These are phyloP conservation scores for Callaeas wilsoni DNA, from an alignment of 2,113 vertebrate species.

Conservation along the genomic window DNA sequence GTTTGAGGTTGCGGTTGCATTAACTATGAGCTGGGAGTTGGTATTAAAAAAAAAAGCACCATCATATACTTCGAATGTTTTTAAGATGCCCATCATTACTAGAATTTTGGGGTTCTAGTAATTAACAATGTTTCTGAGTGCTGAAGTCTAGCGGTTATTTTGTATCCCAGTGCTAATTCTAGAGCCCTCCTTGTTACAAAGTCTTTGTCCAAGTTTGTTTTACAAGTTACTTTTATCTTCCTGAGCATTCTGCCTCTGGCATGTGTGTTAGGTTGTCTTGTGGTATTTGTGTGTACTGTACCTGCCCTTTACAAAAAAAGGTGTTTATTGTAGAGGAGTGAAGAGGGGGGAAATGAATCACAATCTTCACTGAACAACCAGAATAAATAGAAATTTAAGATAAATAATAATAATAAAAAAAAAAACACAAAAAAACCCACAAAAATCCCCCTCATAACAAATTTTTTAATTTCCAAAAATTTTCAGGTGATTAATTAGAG, in stretches of 20 bases:
- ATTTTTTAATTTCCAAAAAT: neutral
- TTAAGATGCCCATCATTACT: neutral
- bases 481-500: neutral
- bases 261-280: neutral
- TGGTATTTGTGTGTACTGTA: neutral
- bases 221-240: neutral
- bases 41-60: neutral
- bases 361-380: neutral
- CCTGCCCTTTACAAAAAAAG: neutral
- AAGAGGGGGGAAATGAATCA: neutral
- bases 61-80: neutral
- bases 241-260: accelerated
- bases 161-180: neutral
- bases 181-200: accelerated
- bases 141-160: neutral
- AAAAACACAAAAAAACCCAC: neutral
- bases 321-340: neutral
- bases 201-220: neutral
- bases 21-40: neutral
- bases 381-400: neutral
- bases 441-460: accelerated
- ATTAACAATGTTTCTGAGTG: neutral
- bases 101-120: neutral
- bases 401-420: neutral
- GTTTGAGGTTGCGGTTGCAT: conserved; percentile 41